Base-by-base conservation (phyloP, 2,797 vertebrate species). In the Typhlichthys subterraneus region DNA sequence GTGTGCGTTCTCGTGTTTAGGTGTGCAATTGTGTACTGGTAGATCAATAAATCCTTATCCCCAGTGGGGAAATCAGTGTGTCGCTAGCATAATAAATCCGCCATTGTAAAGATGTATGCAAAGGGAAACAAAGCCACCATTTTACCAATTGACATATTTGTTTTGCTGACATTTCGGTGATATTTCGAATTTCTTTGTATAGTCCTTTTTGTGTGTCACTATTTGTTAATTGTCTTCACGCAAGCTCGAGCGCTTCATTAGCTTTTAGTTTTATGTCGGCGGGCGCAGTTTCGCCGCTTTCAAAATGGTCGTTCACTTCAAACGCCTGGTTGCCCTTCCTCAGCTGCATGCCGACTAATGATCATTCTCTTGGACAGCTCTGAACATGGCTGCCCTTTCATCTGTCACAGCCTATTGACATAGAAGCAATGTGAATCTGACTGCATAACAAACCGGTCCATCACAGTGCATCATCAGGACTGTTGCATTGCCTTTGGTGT, bases 351-450 rank as follows among this genome's bases (percentile, higher is more conserved):
- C 50, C 14, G 15, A 65, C 56, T 68, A 61, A 73, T 73, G 59
- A 77, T 80, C 31, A 57, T 69, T 57, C 58, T 57, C 47, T 65
- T 29, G 66, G 57, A 69, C 68, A 65, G 66, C 65, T 69, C 59
- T n/a, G n/a, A 59, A 60, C 54, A 12, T 52, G 46, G 59, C 67
- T 72, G 54, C 57, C 61, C 58, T 67, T 75, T 69, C 52, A 69
- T 75, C 48, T 46, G 54, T 67, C 62, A 12, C 46, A 13, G 33
- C 14, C 57, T 47, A 55, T 57, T 67, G 59, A 69, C 69, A 60
- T 57, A 31, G 58, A 70, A 65, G 60, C 33, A 38, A 66, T 63
- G 58, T 57, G 45, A 64, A 38, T 60, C 51, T 29, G 53, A 33
- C 23, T 61, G 59, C 45, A 12, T 38, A 67, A 59, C 11, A 0